Evolutionary conservation across 2,797 vertebrate genomes (phyloP).

Genomic region (Loris lydekkerianus): DNA sequence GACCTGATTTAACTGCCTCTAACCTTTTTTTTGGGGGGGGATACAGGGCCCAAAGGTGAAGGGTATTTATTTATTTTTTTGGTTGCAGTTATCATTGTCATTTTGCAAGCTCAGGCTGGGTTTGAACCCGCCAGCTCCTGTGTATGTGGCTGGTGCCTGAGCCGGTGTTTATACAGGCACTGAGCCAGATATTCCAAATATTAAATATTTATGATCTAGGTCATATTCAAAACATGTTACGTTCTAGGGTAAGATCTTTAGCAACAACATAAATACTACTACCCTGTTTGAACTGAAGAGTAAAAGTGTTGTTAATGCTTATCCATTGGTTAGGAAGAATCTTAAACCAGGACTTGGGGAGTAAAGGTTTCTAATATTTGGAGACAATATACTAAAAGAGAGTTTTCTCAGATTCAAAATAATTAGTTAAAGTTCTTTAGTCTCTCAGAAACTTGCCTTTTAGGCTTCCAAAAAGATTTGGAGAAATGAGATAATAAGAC

Average conservation of each 20-base stretch:
- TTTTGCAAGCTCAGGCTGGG: no score
- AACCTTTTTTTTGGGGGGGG: no score
- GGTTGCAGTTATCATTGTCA: no score
- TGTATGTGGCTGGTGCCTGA: no score
- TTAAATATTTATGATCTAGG: not conserved
- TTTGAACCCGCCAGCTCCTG: no score
- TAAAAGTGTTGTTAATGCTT: not conserved
- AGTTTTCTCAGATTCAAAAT: constrained; percentile 12
- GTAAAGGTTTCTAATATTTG: not conserved
- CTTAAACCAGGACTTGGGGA: not conserved
- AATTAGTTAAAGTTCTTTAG: not conserved
- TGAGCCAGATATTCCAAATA: not conserved
- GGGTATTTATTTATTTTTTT: no score
- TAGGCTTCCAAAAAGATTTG: constrained; percentile 16
- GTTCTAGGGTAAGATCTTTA: constrained; percentile 29
- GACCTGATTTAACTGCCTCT: no score
- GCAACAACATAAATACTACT: not conserved
- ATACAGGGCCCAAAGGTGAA: no score
- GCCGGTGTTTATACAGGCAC: no score
- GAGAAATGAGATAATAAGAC: constrained; percentile 6
- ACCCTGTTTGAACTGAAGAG: not conserved
- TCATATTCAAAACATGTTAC: not conserved
- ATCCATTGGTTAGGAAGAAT: not conserved
- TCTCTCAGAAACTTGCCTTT: not conserved
- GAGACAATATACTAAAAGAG: not conserved